Percentiles rank a stretch among this genome's conserved stretches.
These are phyloP conservation scores for Papilio machaon DNA, from an alignment of 1,140 invertebrate genomes.

Conservation along the genomic window DNA sequence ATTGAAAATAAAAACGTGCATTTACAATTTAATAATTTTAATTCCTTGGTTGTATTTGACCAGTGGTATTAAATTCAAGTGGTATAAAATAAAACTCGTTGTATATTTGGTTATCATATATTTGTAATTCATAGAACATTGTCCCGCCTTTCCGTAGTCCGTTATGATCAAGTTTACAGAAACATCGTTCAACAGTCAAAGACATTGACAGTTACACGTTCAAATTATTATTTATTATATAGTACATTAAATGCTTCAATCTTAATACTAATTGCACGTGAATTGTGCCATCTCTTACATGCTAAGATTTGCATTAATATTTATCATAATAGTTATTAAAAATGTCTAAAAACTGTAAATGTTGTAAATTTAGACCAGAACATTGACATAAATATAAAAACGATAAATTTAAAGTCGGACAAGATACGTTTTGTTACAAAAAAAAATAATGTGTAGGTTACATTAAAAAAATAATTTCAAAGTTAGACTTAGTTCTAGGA, in stretches of 20 bases:
- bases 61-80: too few species aligned
- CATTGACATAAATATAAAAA: neutral
- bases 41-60: too few species aligned
- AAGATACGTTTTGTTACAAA: neutral
- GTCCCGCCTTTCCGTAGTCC: neutral
- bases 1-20: too few species aligned
- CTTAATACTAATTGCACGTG: conserved; percentile 6
- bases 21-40: too few species aligned
- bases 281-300: neutral
- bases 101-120: conserved; percentile 1
- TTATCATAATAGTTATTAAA: neutral
- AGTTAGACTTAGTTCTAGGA: neutral
- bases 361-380: neutral
- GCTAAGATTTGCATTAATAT: neutral
- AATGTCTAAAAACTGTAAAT: neutral
- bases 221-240: too few species aligned
- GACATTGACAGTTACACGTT: too few species aligned
- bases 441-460: neutral
- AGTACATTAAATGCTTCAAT: neutral
- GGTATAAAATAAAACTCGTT: neutral
- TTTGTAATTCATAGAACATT: neutral
- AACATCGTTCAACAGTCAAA: neutral
- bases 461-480: neutral
- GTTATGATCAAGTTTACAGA: neutral
- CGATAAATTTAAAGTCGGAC: neutral